Percentiles rank a stretch among this genome's conserved stretches.
phyloP scores from a whole-genome alignment of 2,888 invertebrate species.

The Coelogynopora nodosa region DNA sequence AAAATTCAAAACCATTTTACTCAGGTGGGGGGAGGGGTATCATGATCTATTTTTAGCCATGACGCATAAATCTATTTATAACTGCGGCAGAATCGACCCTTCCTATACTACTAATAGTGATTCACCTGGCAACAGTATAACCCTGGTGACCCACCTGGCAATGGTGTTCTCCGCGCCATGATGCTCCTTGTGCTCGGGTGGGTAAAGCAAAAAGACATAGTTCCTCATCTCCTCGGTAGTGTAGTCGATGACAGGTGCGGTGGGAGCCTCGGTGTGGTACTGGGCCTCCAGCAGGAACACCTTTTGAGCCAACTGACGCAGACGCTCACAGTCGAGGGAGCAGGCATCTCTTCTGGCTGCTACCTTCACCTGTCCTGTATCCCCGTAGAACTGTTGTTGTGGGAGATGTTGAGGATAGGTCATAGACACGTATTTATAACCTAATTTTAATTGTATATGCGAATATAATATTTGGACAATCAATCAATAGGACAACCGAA shows the following conservation, averaged over 20 bases:
- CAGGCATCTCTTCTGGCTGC: constrained; percentile 83
- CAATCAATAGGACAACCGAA: too few relatives aligned
- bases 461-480: too few relatives aligned
- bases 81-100: too few relatives aligned
- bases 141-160: not conserved
- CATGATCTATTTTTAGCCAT: too few relatives aligned
- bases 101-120: too few relatives aligned
- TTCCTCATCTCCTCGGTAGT: constrained; percentile 29
- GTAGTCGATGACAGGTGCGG: not conserved
- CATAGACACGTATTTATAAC: too few relatives aligned
- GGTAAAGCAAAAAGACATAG: constrained; percentile 28
- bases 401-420: not conserved
- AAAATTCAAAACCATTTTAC: too few relatives aligned
- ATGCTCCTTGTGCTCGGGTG: not conserved
- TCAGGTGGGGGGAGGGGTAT: too few relatives aligned
- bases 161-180: not conserved
- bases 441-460: too few relatives aligned
- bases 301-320: constrained; percentile 82
- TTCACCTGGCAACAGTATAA: too few relatives aligned
- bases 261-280: constrained; percentile 50
- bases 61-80: too few relatives aligned
- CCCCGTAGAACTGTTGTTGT: constrained; percentile 93
- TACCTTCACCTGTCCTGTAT: constrained; percentile 78
- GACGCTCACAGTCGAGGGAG: constrained; percentile 75
- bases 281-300: constrained; percentile 68